Conservation (phyloP, 2,113 vertebrate genomes). For the Ictalurus furcatus region DNA sequence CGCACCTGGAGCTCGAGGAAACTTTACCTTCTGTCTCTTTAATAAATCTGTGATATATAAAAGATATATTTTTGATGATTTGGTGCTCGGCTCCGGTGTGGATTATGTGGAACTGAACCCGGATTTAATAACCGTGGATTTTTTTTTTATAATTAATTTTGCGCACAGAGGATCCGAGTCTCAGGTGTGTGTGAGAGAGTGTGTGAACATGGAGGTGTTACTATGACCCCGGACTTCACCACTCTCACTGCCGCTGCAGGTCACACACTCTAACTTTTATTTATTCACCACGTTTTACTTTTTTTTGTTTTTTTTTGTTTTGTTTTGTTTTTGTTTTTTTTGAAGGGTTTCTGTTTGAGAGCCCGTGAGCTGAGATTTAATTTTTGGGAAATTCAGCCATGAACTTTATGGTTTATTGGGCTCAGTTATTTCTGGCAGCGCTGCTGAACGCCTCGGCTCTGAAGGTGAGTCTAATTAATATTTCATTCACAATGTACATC, state of each 20-base stretch:
- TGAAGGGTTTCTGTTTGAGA: constrained; percentile 11
- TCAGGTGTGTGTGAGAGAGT: neutral
- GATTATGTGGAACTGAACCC: neutral
- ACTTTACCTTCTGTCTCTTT: neutral
- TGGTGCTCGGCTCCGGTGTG: constrained; percentile 9
- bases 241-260: neutral
- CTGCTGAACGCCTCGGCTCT: constrained; percentile 66
- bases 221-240: constrained; percentile 56
- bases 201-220: constrained; percentile 61
- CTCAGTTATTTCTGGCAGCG: constrained; percentile 67
- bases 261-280: neutral
- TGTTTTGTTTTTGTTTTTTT: too few relatives aligned
- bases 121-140: constrained; percentile 46
- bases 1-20: constrained; percentile 10
- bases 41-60: neutral
- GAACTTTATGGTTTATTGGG: constrained; percentile 73
- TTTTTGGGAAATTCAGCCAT: constrained; percentile 70
- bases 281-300: neutral
- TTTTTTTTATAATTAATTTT: constrained; percentile 33
- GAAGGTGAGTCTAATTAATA: constrained; percentile 61
- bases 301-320: neutral
- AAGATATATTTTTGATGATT: neutral
- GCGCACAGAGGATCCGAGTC: constrained; percentile 34
- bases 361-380: neutral
- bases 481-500: neutral